Evolutionary conservation across 2,113 vertebrate species (phyloP), one percentile per base, ranked within the genome.

Genomic region (Sylvilagus bachmani): DNA sequence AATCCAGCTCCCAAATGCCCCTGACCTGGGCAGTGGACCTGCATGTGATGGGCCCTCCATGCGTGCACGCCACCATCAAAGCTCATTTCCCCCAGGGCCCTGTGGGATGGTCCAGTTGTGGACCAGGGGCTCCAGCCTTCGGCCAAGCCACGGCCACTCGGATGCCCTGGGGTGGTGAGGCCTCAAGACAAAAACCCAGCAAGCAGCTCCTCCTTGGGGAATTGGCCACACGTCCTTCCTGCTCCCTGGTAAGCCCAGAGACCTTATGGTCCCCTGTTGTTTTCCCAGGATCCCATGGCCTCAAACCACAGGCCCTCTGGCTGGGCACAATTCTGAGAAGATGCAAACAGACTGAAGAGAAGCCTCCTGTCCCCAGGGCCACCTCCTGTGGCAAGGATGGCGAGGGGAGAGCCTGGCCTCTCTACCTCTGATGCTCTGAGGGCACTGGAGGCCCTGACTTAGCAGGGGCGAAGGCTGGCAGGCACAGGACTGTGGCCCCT

Each of bases 371-470:
- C 73, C 53, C 58, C 24, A 69, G 66, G 78, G 66, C 62, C 79
- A 74, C 58, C n/a, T 83, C 66, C 61, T 51, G 71, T 58, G 69
- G 29, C 4, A 10, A 84, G 66, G 80, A 83, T 16, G 53, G 74
- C 33, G 24, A 74, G 13, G 55, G 14, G 51, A 66, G 21, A 38
- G 66, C 58, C 71, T 87, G 75, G 33, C 51, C 78, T 33, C 62
- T 88, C n/a, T 81, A 73, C 33, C 71, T 53, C 77, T 25, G 24
- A n/a, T 44, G 69, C 71, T 84, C 80, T 83, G 81, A 90, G 88
- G 77, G 38, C 6, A 44, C 10, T 70, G 85, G 51, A 80, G 49
- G 51, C 36, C 73, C 62, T 71, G 67, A 25, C 66, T 36, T 49
- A 27, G 84, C 80, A 84, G 36, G 58, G 83, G 77, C 2, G 16